Evolutionary conservation across 2,797 vertebrate species (phyloP).

Genomic region (Smutsia gigantea): DNA sequence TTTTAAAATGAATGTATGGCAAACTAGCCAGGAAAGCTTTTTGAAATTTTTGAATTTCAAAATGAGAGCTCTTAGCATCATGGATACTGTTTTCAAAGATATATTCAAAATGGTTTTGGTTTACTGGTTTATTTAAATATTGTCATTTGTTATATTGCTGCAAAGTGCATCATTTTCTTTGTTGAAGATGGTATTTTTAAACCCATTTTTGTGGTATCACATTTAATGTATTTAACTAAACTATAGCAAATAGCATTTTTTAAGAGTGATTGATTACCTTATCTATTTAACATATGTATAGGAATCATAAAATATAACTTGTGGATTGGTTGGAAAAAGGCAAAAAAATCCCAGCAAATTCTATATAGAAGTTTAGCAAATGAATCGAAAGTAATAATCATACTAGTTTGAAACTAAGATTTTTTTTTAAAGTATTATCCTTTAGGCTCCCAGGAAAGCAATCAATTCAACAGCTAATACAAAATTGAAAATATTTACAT

Average conservation of each 20-base stretch:
- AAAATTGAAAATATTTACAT: slow-evolving; percentile 34
- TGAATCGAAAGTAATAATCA: slow-evolving; percentile 43
- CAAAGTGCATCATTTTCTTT: slow-evolving; percentile 55
- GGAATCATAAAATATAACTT: slow-evolving; percentile 68
- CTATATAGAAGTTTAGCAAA: background rate
- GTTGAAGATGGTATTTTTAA: slow-evolving; percentile 72
- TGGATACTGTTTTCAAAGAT: background rate
- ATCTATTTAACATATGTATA: slow-evolving; percentile 71
- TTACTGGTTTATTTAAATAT: background rate
- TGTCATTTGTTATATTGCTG: slow-evolving; percentile 48
- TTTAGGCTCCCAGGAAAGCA: background rate
- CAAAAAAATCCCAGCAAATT: background rate
- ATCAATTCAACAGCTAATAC: background rate
- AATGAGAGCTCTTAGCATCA: slow-evolving; percentile 8
- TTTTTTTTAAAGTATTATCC: slow-evolving; percentile 44
- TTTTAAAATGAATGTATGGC: background rate
- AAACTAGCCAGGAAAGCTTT: slow-evolving; percentile 16
- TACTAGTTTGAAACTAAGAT: background rate
- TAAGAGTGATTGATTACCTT: slow-evolving; percentile 57
- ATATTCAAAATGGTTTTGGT: background rate
- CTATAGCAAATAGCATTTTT: slow-evolving; percentile 69
- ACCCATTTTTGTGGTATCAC: slow-evolving; percentile 50
- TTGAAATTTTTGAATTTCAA: slow-evolving; percentile 57
- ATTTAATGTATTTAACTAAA: slow-evolving; percentile 57
- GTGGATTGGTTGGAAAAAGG: slow-evolving; percentile 50